phyloP scores from a whole-genome alignment of 1,140 invertebrate genomes.

The Drosophila azteca region DNA sequence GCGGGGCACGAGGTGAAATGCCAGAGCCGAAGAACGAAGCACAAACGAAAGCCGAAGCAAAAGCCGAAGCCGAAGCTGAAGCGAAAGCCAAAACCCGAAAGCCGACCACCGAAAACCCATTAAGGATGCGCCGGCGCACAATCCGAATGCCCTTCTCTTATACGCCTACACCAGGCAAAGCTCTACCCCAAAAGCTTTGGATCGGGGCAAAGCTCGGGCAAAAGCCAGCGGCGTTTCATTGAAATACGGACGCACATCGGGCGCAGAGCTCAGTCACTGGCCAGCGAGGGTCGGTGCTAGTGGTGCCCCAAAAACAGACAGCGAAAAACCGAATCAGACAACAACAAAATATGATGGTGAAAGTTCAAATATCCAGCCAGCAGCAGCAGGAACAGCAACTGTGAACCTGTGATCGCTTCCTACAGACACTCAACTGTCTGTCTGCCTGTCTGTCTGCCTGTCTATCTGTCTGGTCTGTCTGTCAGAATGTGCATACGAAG shows the following conservation, averaged over 20 bases:
- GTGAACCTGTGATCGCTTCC: background rate
- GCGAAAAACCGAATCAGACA: background rate
- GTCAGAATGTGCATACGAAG: too few species aligned
- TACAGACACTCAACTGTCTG: too few species aligned
- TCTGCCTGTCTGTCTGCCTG: too few species aligned
- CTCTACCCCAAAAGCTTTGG: slow-evolving; percentile 34
- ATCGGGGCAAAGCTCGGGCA: slow-evolving; percentile 40
- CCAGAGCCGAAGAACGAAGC: slow-evolving; percentile 24
- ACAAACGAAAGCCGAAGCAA: slow-evolving; percentile 10
- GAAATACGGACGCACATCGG: slow-evolving; percentile 76
- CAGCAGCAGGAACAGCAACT: background rate
- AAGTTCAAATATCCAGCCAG: slow-evolving; percentile 3
- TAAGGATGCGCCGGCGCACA: slow-evolving; percentile 70
- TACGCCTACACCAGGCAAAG: slow-evolving; percentile 14
- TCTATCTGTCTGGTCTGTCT: too few species aligned
- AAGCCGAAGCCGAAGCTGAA: slow-evolving; percentile 5
- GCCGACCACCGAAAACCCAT: slow-evolving; percentile 29
- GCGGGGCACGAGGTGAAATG: slow-evolving; percentile 40
- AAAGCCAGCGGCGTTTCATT: slow-evolving; percentile 60
- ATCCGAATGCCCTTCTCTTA: slow-evolving; percentile 40
- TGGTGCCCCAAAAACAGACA: slow-evolving; percentile 45
- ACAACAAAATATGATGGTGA: slow-evolving; percentile 1
- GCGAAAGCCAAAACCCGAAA: slow-evolving; percentile 14
- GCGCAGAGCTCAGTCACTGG: slow-evolving; percentile 70
- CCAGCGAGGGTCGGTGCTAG: slow-evolving; percentile 72